Conservation (phyloP, 2,113 vertebrate genomes). For the Corapipo altera region DNA sequence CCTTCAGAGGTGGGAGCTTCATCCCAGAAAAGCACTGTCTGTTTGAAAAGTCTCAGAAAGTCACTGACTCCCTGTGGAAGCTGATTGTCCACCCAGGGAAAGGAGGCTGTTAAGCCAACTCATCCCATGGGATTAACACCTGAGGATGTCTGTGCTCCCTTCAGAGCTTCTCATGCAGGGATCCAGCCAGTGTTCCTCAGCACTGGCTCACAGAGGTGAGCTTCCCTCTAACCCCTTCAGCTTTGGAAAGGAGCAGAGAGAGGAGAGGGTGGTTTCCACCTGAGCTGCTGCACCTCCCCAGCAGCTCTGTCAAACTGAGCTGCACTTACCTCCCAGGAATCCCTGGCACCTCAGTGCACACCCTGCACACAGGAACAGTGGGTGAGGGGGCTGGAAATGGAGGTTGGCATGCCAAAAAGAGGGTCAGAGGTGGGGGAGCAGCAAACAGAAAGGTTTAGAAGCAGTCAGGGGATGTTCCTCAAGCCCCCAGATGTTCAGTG, state of each 20-base stretch:
- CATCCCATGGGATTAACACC: background rate
- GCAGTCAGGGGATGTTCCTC: background rate
- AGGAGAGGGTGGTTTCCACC: background rate
- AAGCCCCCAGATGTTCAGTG: background rate
- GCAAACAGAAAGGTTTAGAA: background rate
- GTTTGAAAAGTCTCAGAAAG: background rate
- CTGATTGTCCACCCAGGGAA: background rate
- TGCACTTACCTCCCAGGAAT: background rate
- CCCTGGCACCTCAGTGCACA: background rate
- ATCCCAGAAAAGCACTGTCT: background rate
- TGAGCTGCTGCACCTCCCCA: background rate
- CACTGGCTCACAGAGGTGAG: background rate
- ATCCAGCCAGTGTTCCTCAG: background rate
- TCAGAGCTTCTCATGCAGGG: background rate
- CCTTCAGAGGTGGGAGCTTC: background rate
- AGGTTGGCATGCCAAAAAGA: background rate
- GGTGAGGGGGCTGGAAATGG: background rate
- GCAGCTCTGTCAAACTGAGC: background rate
- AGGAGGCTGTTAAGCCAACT: background rate
- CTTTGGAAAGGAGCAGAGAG: background rate
- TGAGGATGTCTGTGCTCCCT: background rate
- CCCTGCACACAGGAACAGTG: background rate
- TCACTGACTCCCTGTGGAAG: background rate
- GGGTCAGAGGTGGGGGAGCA: background rate
- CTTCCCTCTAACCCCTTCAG: background rate